Evolutionary conservation across 2,797 vertebrate genomes (phyloP).

Genomic region (Mionectes olivaceus): DNA sequence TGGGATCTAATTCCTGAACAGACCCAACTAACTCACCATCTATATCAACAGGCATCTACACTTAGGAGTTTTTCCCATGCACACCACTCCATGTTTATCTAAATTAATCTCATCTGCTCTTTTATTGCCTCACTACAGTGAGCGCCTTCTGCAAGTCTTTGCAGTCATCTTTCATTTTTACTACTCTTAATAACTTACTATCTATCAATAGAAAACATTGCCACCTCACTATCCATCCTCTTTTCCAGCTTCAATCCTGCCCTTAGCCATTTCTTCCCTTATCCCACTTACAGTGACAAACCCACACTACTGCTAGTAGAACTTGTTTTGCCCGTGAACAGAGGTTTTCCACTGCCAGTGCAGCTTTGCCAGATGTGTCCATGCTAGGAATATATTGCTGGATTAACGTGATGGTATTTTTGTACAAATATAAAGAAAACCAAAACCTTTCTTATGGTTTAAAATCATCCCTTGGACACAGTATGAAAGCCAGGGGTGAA

Average conservation of each 20-base stretch:
- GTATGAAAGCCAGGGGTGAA: background rate
- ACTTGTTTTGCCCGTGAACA: background rate
- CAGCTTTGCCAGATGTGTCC: background rate
- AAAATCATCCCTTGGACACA: background rate
- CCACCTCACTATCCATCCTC: background rate
- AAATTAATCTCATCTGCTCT: background rate
- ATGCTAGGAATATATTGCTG: background rate
- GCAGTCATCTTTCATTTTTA: slow-evolving; percentile 21
- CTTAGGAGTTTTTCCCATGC: background rate
- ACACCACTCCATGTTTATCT: background rate
- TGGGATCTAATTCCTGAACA: background rate
- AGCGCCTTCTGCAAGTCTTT: slow-evolving; percentile 4
- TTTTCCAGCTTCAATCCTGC: background rate
- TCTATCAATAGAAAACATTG: slow-evolving; percentile 11
- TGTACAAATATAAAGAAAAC: background rate
- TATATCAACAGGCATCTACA: background rate
- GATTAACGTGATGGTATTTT: background rate
- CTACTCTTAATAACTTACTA: background rate
- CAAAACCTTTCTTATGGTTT: background rate
- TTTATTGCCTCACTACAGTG: background rate
- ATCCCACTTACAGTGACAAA: background rate
- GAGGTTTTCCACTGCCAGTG: background rate
- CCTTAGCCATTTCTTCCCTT: background rate
- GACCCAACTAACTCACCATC: background rate
- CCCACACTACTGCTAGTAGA: background rate